A percentile compares a stretch with the other conserved stretches of the same genome.
phyloP scores from a whole-genome alignment of 2,797 vertebrate genomes.

The Cuculus canorus region DNA sequence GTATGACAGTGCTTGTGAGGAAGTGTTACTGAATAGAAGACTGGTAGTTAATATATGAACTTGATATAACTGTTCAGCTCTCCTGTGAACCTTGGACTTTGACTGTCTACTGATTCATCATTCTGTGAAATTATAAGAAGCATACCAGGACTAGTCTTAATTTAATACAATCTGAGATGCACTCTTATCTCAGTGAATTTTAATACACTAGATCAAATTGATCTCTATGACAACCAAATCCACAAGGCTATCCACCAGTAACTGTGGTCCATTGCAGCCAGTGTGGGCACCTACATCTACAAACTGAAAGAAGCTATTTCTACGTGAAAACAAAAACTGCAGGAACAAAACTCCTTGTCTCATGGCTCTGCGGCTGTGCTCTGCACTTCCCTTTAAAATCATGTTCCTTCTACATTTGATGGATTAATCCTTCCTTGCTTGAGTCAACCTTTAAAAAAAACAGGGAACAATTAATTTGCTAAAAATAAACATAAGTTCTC shows the following conservation, averaged over 20 bases:
- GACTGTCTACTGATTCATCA: background rate
- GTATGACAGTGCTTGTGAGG: background rate
- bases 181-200: background rate
- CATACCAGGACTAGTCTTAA: background rate
- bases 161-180: background rate
- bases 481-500: background rate
- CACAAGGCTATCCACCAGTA: background rate
- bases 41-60: background rate
- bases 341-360: background rate
- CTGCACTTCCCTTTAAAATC: background rate
- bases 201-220: background rate
- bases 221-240: conserved; percentile 6
- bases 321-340: background rate
- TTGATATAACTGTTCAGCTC: background rate
- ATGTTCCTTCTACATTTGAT: background rate
- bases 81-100: background rate
- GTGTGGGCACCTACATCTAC: background rate
- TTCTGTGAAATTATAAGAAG: background rate
- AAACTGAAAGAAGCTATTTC: background rate
- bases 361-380: background rate
- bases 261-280: background rate
- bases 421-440: background rate
- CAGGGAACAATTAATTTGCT: background rate
- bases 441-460: background rate
- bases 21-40: background rate